Conservation (phyloP, 2,888 invertebrate genomes). For the Proisotoma minuta region DNA sequence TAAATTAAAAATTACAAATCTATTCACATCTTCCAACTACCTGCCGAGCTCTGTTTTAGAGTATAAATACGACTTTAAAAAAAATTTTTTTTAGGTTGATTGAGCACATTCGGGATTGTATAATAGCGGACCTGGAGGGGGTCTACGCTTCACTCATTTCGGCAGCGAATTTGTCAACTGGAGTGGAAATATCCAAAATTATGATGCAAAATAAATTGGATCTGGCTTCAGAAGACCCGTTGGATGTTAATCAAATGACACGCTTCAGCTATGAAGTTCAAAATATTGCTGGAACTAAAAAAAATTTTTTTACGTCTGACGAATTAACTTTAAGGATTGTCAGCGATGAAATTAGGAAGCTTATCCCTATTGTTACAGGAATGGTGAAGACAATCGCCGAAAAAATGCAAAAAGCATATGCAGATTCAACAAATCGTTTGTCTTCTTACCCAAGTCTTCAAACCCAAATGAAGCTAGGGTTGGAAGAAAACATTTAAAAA, state of each 20-base stretch:
- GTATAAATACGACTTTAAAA: no score
- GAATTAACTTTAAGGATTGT: not conserved
- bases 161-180: not conserved
- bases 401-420: not conserved
- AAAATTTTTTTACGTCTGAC: not conserved
- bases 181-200: not conserved
- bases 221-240: not conserved
- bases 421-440: not conserved
- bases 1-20: no score
- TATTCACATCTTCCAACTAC: no score
- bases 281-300: not conserved
- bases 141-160: not conserved
- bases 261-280: not conserved
- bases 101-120: not conserved
- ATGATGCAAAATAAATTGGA: not conserved
- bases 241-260: not conserved
- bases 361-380: not conserved
- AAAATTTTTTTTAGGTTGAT: not conserved
- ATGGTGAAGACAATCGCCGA: not conserved
- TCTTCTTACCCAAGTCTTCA: not conserved
- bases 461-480: not conserved
- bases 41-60: no score
- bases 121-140: not conserved
- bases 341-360: not conserved
- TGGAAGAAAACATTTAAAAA: not conserved